phyloP scores from a whole-genome alignment of 2,888 invertebrate genomes.

The Rotaria macrura region DNA sequence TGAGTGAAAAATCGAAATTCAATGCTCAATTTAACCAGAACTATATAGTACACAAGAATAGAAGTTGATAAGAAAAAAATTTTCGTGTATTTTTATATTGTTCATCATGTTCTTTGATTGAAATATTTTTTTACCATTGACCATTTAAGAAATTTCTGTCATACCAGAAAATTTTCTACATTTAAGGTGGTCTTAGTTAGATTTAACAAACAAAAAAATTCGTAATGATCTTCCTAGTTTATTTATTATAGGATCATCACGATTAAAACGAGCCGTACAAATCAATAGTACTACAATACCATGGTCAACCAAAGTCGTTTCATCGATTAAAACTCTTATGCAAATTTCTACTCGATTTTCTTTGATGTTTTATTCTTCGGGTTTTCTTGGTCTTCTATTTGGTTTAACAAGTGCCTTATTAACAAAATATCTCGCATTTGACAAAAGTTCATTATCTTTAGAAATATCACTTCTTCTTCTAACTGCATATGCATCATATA shows the following conservation, averaged over 20 bases:
- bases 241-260: background rate
- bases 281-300: background rate
- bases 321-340: conserved; percentile 42
- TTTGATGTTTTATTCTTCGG: conserved; percentile 94
- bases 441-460: conserved; percentile 81
- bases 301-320: background rate
- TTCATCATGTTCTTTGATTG: too few species aligned
- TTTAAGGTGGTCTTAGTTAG: too few species aligned
- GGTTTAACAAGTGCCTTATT: conserved; percentile 77
- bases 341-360: conserved; percentile 72
- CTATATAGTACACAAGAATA: too few species aligned
- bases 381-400: conserved; percentile 85
- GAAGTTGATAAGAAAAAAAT: too few species aligned
- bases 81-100: too few species aligned
- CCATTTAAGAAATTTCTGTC: too few species aligned
- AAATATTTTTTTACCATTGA: too few species aligned
- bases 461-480: conserved; percentile 97
- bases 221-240: too few species aligned
- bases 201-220: too few species aligned
- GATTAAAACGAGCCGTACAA: background rate
- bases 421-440: conserved; percentile 62
- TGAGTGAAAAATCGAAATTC: too few species aligned
- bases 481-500: conserved; percentile 95
- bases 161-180: too few species aligned
- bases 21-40: too few species aligned